phyloP scores from a whole-genome alignment of 37 sponge, comb jelly and placozoan genomes.

The Axinella damicornis region DNA sequence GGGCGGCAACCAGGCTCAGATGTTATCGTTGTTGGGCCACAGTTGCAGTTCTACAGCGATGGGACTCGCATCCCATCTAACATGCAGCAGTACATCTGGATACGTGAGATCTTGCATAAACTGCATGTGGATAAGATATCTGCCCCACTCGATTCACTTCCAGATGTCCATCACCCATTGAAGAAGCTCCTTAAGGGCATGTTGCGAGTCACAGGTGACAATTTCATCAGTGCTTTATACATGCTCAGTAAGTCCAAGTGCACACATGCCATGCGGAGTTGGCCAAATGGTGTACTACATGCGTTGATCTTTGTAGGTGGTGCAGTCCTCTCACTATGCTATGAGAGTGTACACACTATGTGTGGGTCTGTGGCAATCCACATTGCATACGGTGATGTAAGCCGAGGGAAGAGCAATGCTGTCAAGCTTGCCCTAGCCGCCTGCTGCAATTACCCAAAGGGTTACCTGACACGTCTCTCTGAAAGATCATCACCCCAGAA shows the following conservation, averaged over 20 bases:
- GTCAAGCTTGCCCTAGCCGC: not conserved
- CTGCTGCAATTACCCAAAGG: not conserved
- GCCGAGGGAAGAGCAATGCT: constrained; percentile 10
- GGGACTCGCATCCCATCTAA: not conserved
- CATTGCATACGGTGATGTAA: not conserved
- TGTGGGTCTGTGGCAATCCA: constrained; percentile 5
- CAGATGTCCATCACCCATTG: not conserved
- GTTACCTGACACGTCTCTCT: not conserved
- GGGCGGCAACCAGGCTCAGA: not conserved
- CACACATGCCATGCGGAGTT: not conserved
- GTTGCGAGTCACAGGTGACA: not conserved
- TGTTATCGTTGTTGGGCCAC: not conserved
- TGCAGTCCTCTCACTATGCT: not conserved
- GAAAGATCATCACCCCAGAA: no score
- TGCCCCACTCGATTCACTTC: not conserved
- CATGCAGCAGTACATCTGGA: not conserved
- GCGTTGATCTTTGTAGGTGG: not conserved
- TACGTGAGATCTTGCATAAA: not conserved
- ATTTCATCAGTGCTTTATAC: not conserved
- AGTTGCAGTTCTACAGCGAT: constrained; percentile 7
- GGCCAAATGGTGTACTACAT: not conserved
- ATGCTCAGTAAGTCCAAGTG: not conserved
- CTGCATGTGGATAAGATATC: not conserved
- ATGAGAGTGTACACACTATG: not conserved
- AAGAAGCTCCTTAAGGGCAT: not conserved